Evolutionary conservation across 2,797 vertebrate species (phyloP).

Genomic region (Clarias fuscus): DNA sequence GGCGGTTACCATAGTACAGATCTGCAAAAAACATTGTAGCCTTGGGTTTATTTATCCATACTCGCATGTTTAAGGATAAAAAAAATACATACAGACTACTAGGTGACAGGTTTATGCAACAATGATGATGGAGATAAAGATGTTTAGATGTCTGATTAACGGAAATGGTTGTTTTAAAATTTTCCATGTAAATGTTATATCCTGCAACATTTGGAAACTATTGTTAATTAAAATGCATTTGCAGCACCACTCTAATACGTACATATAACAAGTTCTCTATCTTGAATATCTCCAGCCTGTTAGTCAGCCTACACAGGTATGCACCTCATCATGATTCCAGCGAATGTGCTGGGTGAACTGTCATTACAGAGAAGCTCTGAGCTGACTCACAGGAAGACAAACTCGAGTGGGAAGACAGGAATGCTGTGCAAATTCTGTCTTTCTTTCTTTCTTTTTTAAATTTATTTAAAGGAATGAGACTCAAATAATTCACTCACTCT

Average conservation of each 20-base stretch:
- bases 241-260: neutral
- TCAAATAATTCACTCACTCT: constrained; percentile 15
- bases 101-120: neutral
- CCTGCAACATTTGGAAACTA: neutral
- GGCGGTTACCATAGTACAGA: neutral
- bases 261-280: neutral
- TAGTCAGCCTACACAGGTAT: neutral
- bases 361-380: constrained; percentile 29
- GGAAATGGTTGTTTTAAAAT: neutral
- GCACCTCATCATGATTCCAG: neutral
- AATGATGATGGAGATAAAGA: neutral
- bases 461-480: neutral
- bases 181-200: neutral
- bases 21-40: neutral
- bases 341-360: constrained; percentile 29
- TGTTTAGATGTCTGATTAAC: neutral
- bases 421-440: constrained; percentile 4
- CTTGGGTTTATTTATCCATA: neutral
- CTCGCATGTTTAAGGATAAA: neutral
- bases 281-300: neutral
- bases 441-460: too few species aligned
- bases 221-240: neutral
- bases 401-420: constrained; percentile 27
- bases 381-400: constrained; percentile 40
- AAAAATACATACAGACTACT: neutral